Evolutionary conservation across 2,888 invertebrate species (phyloP), one percentile per base, ranked within the genome.

Genomic region (Ernsta delagoae): DNA sequence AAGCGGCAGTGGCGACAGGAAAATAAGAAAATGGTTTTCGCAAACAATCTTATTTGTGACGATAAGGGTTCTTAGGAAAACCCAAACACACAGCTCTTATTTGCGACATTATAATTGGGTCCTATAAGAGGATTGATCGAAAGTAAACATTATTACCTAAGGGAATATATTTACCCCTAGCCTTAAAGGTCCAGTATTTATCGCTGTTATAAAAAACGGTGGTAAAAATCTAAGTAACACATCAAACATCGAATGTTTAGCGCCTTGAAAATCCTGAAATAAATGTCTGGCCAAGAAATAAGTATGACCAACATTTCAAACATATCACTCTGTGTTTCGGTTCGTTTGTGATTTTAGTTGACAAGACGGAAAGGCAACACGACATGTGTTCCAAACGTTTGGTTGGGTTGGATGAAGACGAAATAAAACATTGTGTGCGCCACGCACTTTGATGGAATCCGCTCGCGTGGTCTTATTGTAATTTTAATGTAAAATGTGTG

Each of bases 11-110:
- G 54, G 50, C 57, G 45, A 45, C 36, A 12, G 57, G 34, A 62
- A 12, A 56, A 65, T 45, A 3, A 43, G 11, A 59, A 48, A 59
- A 39, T 59, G 24, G 7, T 12, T 65, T 56, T 56, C 16, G 65
- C 48, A 65, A 65, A 65, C 65, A 65, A n/a, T 48, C 48, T 41
- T 59, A 59, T 65, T 65, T 65, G 50, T 41, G 50, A 39, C 59
- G 65, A 65, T 59, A 65, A 50, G 45, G 45, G 48, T 3, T 59
- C n/a, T 65, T 50, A 50, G 50, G 16, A 59, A 31, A 31, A 31
- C 31, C 31, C 31, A 57, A 65, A 65, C 48, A 65, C 48, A 48
- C 48, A 48, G 16, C 16, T 48, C 48, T 48, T 48, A 48, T 48
- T 48, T 48, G 48, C 12, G 48, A 48, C 48, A 31, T 31, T 31